These are phyloP conservation scores for Aphis craccivora DNA, from an alignment of 1,140 invertebrate genomes.

Conservation along the genomic window DNA sequence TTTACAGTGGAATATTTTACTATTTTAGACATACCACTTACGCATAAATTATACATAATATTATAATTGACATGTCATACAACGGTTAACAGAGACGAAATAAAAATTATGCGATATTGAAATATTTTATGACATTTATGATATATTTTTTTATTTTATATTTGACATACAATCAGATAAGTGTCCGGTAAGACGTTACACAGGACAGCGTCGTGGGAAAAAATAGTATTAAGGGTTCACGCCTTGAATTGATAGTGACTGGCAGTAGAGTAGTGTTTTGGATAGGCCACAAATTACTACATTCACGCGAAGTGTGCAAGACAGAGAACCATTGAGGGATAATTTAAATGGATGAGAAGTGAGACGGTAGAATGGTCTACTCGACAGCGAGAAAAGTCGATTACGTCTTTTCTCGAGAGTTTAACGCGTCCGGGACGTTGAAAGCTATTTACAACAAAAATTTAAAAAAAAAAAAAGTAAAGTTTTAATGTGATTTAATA, in stretches of 20 bases:
- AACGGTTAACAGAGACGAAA: too few species aligned
- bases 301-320: background rate
- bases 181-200: background rate
- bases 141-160: background rate
- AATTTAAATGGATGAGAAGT: constrained; percentile 2
- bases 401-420: constrained; percentile 2
- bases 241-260: constrained; percentile 2
- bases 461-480: constrained; percentile 1
- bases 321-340: background rate
- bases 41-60: too few species aligned
- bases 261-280: background rate
- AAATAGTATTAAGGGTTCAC: background rate
- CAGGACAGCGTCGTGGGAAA: background rate
- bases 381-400: constrained; percentile 2
- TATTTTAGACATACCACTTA: too few species aligned
- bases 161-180: background rate
- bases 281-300: constrained; percentile 1
- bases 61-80: too few species aligned
- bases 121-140: background rate
- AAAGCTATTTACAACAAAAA: background rate
- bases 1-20: too few species aligned
- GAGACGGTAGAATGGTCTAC: background rate
- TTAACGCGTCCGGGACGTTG: background rate
- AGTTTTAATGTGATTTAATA: constrained; percentile 14
- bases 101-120: background rate